Percentiles rank a stretch among this genome's conserved stretches.
Evolutionary conservation across 1,140 invertebrate genomes (phyloP).

Genomic region (Sinonovacula constricta): DNA sequence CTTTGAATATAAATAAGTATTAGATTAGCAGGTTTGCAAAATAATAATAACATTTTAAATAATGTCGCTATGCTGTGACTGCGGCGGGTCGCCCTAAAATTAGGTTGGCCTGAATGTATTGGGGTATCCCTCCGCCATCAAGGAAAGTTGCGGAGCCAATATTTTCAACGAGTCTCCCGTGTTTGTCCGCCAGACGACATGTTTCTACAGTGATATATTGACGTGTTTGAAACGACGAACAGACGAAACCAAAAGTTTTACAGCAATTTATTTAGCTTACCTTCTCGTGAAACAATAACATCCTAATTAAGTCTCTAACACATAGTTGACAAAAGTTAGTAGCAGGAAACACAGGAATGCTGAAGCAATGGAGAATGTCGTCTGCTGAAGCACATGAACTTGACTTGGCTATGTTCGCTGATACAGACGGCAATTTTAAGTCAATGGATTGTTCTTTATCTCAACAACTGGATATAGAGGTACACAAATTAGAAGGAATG

Average conservation of each 20-base stretch:
- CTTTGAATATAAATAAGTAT: too few relatives aligned
- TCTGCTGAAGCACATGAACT: slow-evolving; percentile 30
- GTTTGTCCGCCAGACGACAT: slow-evolving; percentile 34
- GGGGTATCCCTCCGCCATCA: too few relatives aligned
- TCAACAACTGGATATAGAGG: slow-evolving; percentile 39
- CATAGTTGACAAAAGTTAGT: slow-evolving; percentile 15
- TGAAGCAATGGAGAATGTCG: slow-evolving; percentile 6
- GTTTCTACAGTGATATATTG: slow-evolving; percentile 39
- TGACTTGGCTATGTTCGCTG: slow-evolving; percentile 19
- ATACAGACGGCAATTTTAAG: slow-evolving; percentile 8
- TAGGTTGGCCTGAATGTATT: too few relatives aligned
- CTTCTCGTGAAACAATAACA: slow-evolving; percentile 35
- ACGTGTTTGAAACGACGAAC: slow-evolving; percentile 24
- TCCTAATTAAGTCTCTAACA: slow-evolving; percentile 33
- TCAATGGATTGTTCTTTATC: slow-evolving; percentile 31
- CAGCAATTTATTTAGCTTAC: slow-evolving; percentile 33
- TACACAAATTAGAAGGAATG: slow-evolving; percentile 35
- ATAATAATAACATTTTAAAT: too few relatives aligned
- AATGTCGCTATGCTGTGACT: too few relatives aligned
- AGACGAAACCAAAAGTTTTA: slow-evolving; percentile 44
- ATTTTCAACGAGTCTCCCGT: slow-evolving; percentile 1
- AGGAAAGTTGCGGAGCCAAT: slow-evolving; percentile 17
- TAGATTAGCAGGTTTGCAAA: too few relatives aligned
- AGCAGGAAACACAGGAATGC: slow-evolving; percentile 19
- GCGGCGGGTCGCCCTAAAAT: too few relatives aligned